Evolutionary conservation across 2,113 vertebrate genomes (phyloP).

Genomic region (Oophaga pumilio): DNA sequence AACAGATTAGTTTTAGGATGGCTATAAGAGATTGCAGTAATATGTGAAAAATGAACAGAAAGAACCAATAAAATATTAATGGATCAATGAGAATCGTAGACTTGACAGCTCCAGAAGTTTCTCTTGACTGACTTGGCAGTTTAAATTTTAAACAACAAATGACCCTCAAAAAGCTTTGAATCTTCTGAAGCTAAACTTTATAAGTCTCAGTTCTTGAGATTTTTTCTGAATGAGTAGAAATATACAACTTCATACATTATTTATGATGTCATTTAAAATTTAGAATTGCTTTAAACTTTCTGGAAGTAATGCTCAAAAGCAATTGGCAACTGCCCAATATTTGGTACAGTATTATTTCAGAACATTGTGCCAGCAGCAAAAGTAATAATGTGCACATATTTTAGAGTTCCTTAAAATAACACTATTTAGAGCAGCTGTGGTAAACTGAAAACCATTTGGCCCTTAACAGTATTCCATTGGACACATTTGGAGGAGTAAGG

Average conservation of each 20-base stretch:
- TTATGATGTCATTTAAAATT: constrained; percentile 45
- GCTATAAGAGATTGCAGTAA: constrained; percentile 25
- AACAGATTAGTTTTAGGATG: constrained; percentile 8
- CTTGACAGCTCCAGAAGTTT: constrained; percentile 21
- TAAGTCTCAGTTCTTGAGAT: background rate
- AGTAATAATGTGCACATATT: background rate
- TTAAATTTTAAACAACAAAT: constrained; percentile 49
- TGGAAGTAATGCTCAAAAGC: constrained; percentile 24
- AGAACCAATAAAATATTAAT: constrained; percentile 44
- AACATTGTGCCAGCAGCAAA: background rate
- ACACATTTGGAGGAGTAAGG: too few relatives aligned
- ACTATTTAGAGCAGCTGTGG: too few relatives aligned
- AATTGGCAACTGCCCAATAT: constrained; percentile 4
- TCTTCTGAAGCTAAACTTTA: constrained; percentile 23
- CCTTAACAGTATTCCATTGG: too few relatives aligned
- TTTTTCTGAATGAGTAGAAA: constrained; percentile 41
- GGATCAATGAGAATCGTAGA: constrained; percentile 28
- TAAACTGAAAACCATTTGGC: too few relatives aligned
- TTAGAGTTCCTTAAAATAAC: too few relatives aligned
- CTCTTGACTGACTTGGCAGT: constrained; percentile 30
- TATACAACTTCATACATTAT: constrained; percentile 17
- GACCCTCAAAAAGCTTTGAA: background rate
- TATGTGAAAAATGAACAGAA: background rate
- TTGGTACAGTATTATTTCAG: background rate
- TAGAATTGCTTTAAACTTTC: constrained; percentile 39